Evolutionary conservation across 2,113 vertebrate species (phyloP).

Genomic region (Thomomys bottae): DNA sequence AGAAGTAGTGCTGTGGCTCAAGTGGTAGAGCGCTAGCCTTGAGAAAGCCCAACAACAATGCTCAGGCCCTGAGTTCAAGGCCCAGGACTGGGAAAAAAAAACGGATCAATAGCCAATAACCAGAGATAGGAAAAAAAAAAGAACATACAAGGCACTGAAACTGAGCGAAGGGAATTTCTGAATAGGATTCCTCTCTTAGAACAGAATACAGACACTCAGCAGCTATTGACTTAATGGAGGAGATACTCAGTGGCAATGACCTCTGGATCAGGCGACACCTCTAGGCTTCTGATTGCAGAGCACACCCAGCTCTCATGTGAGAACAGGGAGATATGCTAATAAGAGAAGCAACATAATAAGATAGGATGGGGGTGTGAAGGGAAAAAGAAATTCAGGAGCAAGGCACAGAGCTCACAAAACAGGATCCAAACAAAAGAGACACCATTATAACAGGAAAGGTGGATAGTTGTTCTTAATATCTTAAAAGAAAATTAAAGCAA

Average conservation of each 20-base stretch:
- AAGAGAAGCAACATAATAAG: background rate
- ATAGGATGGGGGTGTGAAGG: background rate
- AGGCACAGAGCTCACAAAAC: slow-evolving; percentile 14
- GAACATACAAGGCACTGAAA: background rate
- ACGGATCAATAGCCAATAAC: background rate
- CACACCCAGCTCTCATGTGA: background rate
- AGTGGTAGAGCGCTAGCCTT: no score
- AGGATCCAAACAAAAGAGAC: slow-evolving; percentile 60
- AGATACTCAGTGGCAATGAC: background rate
- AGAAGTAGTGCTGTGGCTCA: no score
- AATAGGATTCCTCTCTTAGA: background rate
- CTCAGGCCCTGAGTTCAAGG: no score
- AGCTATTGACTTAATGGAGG: background rate
- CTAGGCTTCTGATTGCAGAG: background rate
- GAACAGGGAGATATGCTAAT: background rate
- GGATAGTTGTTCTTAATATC: slow-evolving; percentile 40
- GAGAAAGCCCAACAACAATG: no score
- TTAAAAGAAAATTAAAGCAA: slow-evolving; percentile 65
- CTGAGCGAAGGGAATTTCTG: background rate
- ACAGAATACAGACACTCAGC: background rate
- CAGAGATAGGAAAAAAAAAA: background rate
- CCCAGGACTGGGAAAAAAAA: no score
- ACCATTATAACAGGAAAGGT: slow-evolving; percentile 49
- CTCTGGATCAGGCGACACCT: background rate
- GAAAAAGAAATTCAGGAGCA: background rate